Conservation (phyloP, 2,797 vertebrate genomes). For the Poeciliopsis paucimaculata region DNA sequence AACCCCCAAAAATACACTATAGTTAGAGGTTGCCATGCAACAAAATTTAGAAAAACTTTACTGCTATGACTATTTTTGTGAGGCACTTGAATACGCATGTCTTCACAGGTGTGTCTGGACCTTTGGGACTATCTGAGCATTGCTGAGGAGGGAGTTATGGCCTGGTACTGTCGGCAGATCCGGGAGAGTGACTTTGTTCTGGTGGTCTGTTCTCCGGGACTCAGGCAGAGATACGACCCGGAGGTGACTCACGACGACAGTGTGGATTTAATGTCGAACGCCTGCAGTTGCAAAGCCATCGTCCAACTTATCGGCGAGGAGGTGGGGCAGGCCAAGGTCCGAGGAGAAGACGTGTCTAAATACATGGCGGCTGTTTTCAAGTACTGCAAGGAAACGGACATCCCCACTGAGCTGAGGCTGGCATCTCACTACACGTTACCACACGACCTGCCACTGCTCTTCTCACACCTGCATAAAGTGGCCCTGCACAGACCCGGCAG, state of each 20-base stretch:
- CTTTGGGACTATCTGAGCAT: conserved; percentile 80
- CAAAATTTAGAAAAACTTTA: background rate
- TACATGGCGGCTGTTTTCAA: conserved; percentile 82
- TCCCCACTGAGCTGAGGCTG: conserved; percentile 77
- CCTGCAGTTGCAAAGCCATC: conserved; percentile 44
- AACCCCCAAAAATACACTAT: background rate
- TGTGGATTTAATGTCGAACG: background rate
- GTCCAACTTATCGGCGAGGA: conserved; percentile 76
- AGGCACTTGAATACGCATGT: background rate
- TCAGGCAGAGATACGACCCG: conserved; percentile 41
- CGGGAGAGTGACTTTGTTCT: conserved; percentile 80
- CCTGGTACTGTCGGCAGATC: conserved; percentile 78
- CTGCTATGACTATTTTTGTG: background rate
- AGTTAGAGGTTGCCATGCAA: background rate
- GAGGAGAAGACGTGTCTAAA: conserved; percentile 76
- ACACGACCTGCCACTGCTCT: conserved; percentile 76
- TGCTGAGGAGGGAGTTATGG: conserved; percentile 73
- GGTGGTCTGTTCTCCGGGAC: conserved; percentile 79
- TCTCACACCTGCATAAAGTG: conserved; percentile 81
- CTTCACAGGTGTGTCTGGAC: conserved; percentile 80
- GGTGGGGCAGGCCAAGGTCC: conserved; percentile 72
- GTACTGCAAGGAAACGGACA: conserved; percentile 74
- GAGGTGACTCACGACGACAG: conserved; percentile 20
- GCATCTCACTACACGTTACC: conserved; percentile 75
- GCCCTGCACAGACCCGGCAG: conserved; percentile 76